phyloP scores from a whole-genome alignment of 1,140 invertebrate species.

The Potamilus streckersoni region DNA sequence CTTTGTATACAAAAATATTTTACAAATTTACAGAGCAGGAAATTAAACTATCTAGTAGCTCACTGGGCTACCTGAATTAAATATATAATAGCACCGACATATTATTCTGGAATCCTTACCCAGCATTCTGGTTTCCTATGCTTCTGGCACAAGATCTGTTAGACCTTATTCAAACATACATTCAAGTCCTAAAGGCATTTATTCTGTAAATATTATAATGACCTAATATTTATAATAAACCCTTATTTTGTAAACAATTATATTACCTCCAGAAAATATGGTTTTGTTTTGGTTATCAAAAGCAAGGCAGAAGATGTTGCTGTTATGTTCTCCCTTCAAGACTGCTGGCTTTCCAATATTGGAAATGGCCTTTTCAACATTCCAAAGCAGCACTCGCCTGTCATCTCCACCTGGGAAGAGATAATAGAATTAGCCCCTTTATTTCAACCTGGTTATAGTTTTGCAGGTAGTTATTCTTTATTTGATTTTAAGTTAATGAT shows the following conservation, averaged over 20 bases:
- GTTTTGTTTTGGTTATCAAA: conserved; percentile 84
- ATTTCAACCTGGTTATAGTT: background rate
- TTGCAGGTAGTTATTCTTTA: background rate
- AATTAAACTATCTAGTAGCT: too few relatives aligned
- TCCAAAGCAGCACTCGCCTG: conserved; percentile 88
- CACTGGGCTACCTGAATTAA: too few relatives aligned
- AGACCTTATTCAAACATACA: background rate
- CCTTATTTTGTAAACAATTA: background rate
- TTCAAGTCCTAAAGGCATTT: background rate
- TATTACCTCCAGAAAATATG: conserved; percentile 85
- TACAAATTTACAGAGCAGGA: too few relatives aligned
- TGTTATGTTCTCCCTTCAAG: conserved; percentile 87
- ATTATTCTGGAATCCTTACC: background rate
- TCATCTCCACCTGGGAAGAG: conserved; percentile 86
- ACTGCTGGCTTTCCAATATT: conserved; percentile 62
- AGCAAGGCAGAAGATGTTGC: conserved; percentile 93
- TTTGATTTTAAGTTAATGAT: background rate
- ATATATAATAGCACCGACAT: background rate
- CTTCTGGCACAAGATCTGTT: background rate
- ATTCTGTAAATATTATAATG: too few relatives aligned
- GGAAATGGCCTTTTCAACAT: conserved; percentile 81
- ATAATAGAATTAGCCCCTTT: background rate
- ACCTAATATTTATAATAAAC: too few relatives aligned
- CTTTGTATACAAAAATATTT: too few relatives aligned
- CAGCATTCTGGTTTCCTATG: too few relatives aligned